Base-by-base conservation (phyloP, 2,113 vertebrate species). In the Aptenodytes patagonicus region DNA sequence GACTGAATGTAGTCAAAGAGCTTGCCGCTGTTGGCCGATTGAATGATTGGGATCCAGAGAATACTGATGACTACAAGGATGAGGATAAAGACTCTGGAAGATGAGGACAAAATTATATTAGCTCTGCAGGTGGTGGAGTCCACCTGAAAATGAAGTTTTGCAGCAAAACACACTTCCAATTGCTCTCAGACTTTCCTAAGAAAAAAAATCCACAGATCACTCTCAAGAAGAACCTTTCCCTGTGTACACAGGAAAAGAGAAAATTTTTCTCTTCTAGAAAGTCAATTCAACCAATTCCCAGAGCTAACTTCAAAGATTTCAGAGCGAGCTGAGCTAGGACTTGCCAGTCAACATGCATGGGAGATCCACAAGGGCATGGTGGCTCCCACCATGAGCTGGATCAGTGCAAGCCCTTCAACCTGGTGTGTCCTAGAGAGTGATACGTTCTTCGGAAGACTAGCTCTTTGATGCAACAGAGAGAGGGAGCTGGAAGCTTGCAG, bases 1-100 rank as follows among this genome's bases (percentile, higher is more conserved):
- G 99, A 98, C 93, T 99, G 99, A 90, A 99, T 98, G 84, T 99
- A 99, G 95, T 99, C 99, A 66, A 99, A 99, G 52, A 99, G 99
- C 94, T 99, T 98, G 34, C 99, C 99, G 3, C 99, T 99, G 96
- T 99, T 99, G 90, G 99, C 98, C 75, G 98, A 98, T 65, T 99
- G 99, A 95, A 99, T 98, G 78, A 99, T 83, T 11, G 99, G 99
- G 95, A 99, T 99, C 99, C 99, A 99, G 82, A 99, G 81, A 78
- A 99, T 98, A 91, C 99, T 99, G 92, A 99, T 61, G 66, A 96
- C 96, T 61, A 99, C 98, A 73, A 99, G 97, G 60, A 99, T 57
- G 54, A 99, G 95, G 82, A 99, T 98, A 42, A 99, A 99, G 66
- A 99, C 91, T 93, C 99, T 99, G 97, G 40, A 83, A 76, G 47